Base-by-base conservation (phyloP, 2,888 invertebrate genomes). In the Cephus pulcher region DNA sequence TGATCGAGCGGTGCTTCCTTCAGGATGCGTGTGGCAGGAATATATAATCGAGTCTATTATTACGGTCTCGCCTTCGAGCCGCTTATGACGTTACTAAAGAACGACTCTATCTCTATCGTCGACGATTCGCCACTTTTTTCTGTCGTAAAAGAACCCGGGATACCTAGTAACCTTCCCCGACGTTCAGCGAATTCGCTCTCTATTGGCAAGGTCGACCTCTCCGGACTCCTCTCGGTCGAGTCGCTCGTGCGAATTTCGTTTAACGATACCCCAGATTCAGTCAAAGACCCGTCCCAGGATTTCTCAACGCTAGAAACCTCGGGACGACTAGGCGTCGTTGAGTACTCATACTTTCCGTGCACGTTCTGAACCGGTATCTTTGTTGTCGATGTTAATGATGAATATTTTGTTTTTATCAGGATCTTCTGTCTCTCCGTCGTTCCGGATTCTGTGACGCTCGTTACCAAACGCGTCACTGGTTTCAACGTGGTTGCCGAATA, bases 391-490 rank as follows among this genome's bases (percentile, higher is more conserved):
- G 90, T 89, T 34, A 89, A 75, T 33, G 90, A 90, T 4, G 91
- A 91, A 76, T 90, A 91, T 79, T 91, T 91, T 12, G 90, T 91
- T 80, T 89, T 89, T 37, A 92, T 90, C 11, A 92, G 89, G 76
- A 93, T 92, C 80, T 89, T 92, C 80, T 92, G 92, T 74, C 92
- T 88, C 81, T 92, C 92, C 2, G 93, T 93, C 0, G 92, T 92
- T 0, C 90, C 92, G 4, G 91, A 91, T 83, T 93, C 93, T 32
- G 91, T 90, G 32, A 93, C 90, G 4, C 92, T 92, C 4, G 93
- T 93, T 12, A 93, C 91, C 35, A 93, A 87, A 82, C 92, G 90
- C 37, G 93, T 93, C 2, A 92, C 88, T 3, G 93, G 92, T 80
- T 89, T 89, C 4, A 82, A 34, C n/a, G 71, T 71, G 0, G 87